These are phyloP conservation scores for Protobothrops mucrosquamatus DNA, from an alignment of 2,113 vertebrate species.

Conservation along the genomic window DNA sequence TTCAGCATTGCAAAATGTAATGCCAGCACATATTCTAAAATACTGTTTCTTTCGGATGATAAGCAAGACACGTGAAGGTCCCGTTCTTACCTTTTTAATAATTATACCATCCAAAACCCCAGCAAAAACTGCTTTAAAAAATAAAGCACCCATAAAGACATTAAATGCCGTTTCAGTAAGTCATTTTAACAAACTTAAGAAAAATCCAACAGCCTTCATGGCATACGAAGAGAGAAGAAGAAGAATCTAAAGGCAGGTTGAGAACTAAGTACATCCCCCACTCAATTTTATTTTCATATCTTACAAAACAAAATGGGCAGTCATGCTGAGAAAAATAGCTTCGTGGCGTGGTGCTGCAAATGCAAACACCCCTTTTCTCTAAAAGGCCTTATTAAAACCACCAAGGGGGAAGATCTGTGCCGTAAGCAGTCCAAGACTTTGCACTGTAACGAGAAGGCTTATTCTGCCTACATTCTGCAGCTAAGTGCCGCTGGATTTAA, in stretches of 20 bases:
- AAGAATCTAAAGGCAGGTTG: conserved; percentile 66
- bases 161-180: conserved; percentile 50
- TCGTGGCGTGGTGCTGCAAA: conserved; percentile 71
- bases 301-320: conserved; percentile 76
- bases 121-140: conserved; percentile 45
- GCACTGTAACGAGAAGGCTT: conserved; percentile 78
- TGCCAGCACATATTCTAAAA: not conserved
- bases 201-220: conserved; percentile 23
- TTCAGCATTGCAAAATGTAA: not conserved
- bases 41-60: conserved; percentile 17
- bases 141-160: conserved; percentile 53
- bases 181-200: conserved; percentile 46
- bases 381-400: conserved; percentile 77
- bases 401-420: conserved; percentile 78
- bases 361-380: conserved; percentile 75
- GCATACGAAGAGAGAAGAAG: conserved; percentile 45
- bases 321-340: conserved; percentile 73
- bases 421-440: conserved; percentile 79
- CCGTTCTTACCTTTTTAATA: conserved; percentile 26
- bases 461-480: conserved; percentile 68
- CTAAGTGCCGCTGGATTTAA: conserved; percentile 80
- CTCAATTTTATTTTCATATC: conserved; percentile 56
- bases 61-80: conserved; percentile 36
- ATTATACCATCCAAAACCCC: conserved; percentile 16
- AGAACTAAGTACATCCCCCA: conserved; percentile 68